phyloP scores from a whole-genome alignment of 2,797 vertebrate species.

The Pangasius mekongensis region DNA sequence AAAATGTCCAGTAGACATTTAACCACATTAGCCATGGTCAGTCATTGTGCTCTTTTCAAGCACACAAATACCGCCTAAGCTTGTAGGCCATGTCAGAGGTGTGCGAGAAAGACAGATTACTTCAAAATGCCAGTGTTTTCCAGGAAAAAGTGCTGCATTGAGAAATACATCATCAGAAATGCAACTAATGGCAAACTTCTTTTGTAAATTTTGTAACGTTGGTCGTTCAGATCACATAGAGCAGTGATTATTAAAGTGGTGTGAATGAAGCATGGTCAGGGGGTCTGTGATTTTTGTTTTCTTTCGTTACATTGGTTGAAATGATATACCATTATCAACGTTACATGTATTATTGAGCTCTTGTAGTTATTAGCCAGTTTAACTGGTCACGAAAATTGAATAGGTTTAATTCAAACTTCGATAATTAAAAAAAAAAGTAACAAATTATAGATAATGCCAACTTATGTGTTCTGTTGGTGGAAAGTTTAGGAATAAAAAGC shows the following conservation, averaged over 20 bases:
- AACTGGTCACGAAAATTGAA: background rate
- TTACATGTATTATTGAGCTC: background rate
- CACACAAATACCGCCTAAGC: background rate
- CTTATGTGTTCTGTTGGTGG: background rate
- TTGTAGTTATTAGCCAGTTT: background rate
- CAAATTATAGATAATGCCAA: background rate
- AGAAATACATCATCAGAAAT: background rate
- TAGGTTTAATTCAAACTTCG: background rate
- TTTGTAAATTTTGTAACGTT: background rate
- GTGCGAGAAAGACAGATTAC: constrained; percentile 38
- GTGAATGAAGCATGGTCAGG: background rate
- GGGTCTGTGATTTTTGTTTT: background rate
- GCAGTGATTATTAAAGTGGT: background rate
- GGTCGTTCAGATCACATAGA: background rate
- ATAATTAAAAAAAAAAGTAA: background rate
- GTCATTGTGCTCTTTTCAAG: constrained; percentile 5
- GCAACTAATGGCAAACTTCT: background rate
- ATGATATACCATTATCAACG: background rate
- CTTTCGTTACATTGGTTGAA: background rate
- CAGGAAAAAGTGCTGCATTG: background rate
- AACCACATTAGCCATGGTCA: background rate
- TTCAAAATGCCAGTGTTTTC: background rate
- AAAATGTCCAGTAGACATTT: background rate
- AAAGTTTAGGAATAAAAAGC: background rate
- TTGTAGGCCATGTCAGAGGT: constrained; percentile 4